Evolutionary conservation across 1,140 invertebrate species (phyloP).

Genomic region (Drosophila ambigua): DNA sequence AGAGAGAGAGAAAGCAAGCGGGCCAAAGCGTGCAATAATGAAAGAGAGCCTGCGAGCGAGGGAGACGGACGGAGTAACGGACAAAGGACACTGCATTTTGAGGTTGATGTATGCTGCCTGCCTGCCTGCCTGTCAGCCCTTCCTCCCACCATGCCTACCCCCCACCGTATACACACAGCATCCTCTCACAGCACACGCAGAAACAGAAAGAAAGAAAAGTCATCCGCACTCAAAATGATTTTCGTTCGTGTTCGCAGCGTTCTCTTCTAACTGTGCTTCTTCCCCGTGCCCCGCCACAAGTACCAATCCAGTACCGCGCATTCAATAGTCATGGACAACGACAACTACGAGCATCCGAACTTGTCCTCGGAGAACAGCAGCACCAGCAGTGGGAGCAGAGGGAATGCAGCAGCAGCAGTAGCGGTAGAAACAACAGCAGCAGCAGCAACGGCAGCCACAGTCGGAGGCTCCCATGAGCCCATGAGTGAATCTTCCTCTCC

Average conservation of each 20-base stretch:
- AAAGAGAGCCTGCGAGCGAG: slow-evolving; percentile 10
- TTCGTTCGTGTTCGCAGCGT: slow-evolving; percentile 7
- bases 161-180: slow-evolving; percentile 44
- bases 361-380: slow-evolving; percentile 74
- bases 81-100: slow-evolving; percentile 57
- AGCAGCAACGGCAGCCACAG: slow-evolving; percentile 20
- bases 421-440: slow-evolving; percentile 7
- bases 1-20: slow-evolving; percentile 4
- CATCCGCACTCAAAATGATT: slow-evolving; percentile 19
- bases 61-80: slow-evolving; percentile 37
- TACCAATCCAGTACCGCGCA: too few relatives aligned
- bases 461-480: slow-evolving; percentile 8
- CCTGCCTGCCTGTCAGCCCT: slow-evolving; percentile 12
- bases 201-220: slow-evolving; percentile 3
- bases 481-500: slow-evolving; percentile 14
- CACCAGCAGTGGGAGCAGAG: slow-evolving; percentile 53
- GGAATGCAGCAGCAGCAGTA: slow-evolving; percentile 38
- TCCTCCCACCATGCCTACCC: background rate
- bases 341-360: slow-evolving; percentile 68
- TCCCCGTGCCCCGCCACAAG: too few relatives aligned
- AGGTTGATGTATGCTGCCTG: slow-evolving; percentile 40
- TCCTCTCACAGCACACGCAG: slow-evolving; percentile 8
- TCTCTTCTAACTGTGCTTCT: slow-evolving; percentile 7
- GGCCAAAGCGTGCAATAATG: too few relatives aligned
- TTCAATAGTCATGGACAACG: slow-evolving; percentile 34